Evolutionary conservation across 1,140 invertebrate species (phyloP).

Genomic region (Cataglyphis hispanica): DNA sequence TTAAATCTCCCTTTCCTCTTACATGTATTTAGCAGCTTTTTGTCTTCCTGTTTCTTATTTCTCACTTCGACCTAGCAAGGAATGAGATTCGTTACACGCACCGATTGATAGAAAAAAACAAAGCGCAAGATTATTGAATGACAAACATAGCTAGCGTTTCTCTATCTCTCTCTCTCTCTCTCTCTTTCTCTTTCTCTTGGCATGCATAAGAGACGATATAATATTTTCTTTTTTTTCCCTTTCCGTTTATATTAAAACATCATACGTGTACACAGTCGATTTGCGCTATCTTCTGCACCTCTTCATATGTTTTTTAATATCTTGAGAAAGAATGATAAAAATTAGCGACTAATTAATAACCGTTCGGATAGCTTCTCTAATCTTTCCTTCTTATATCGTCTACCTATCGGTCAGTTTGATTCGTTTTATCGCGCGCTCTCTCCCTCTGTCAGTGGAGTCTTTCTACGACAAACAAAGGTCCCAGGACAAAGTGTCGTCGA

Average conservation of each 20-base stretch:
- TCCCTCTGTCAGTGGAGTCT: slow-evolving; percentile 16
- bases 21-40: slow-evolving; percentile 55
- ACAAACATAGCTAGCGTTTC: slow-evolving; percentile 78
- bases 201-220: slow-evolving; percentile 72
- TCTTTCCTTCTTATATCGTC: slow-evolving; percentile 18
- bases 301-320: slow-evolving; percentile 69
- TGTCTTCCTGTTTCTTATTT: slow-evolving; percentile 69
- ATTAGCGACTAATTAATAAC: slow-evolving; percentile 66
- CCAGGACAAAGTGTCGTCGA: slow-evolving; percentile 26
- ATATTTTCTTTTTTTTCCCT: slow-evolving; percentile 62
- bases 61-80: slow-evolving; percentile 73
- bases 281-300: slow-evolving; percentile 70
- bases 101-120: slow-evolving; percentile 81
- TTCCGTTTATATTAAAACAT: slow-evolving; percentile 74
- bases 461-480: slow-evolving; percentile 40
- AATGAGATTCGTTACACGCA: slow-evolving; percentile 70
- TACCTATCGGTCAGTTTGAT: slow-evolving; percentile 45
- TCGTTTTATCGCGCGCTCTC: slow-evolving; percentile 24
- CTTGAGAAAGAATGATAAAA: slow-evolving; percentile 74
- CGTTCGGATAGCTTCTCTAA: slow-evolving; percentile 47
- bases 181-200: slow-evolving; percentile 48
- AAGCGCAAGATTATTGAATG: slow-evolving; percentile 80
- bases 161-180: slow-evolving; percentile 32
- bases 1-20: slow-evolving; percentile 60
- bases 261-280: slow-evolving; percentile 70